phyloP scores from a whole-genome alignment of 2,113 vertebrate species.

The Eublepharis macularius region DNA sequence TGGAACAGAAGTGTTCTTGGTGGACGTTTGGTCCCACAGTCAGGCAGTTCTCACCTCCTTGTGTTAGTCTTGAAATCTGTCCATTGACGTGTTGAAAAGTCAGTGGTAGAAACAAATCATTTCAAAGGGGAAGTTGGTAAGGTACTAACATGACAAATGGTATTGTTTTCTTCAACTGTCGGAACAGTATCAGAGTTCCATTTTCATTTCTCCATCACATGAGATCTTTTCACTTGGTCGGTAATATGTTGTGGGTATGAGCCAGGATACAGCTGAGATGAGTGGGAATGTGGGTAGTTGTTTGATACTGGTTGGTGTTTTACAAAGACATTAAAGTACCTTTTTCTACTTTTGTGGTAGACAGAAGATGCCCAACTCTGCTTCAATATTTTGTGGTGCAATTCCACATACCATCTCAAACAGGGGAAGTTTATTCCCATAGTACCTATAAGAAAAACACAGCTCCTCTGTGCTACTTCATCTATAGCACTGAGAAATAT shows the following conservation, averaged over 20 bases:
- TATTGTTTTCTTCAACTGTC: slow-evolving; percentile 41
- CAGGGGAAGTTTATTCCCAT: neutral
- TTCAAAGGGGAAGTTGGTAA: slow-evolving; percentile 43
- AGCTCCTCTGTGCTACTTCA: no score
- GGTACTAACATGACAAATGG: slow-evolving; percentile 17
- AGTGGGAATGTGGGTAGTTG: neutral
- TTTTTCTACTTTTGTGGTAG: neutral
- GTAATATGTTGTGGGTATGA: neutral
- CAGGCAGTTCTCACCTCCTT: neutral
- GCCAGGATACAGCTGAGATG: neutral
- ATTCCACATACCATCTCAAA: neutral
- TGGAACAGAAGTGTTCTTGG: neutral
- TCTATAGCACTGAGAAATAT: neutral
- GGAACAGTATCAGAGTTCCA: neutral
- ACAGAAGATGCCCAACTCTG: neutral
- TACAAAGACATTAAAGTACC: neutral
- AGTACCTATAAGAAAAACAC: neutral
- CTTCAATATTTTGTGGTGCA: neutral
- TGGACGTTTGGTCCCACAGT: no score
- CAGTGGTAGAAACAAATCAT: neutral
- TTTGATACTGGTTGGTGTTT: neutral
- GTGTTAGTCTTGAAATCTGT: neutral
- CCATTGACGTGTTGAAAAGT: neutral
- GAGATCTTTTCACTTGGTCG: slow-evolving; percentile 16
- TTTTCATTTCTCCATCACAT: slow-evolving; percentile 29